phyloP scores from a whole-genome alignment of 2,797 vertebrate species.

The Poeciliopsis turneri region DNA sequence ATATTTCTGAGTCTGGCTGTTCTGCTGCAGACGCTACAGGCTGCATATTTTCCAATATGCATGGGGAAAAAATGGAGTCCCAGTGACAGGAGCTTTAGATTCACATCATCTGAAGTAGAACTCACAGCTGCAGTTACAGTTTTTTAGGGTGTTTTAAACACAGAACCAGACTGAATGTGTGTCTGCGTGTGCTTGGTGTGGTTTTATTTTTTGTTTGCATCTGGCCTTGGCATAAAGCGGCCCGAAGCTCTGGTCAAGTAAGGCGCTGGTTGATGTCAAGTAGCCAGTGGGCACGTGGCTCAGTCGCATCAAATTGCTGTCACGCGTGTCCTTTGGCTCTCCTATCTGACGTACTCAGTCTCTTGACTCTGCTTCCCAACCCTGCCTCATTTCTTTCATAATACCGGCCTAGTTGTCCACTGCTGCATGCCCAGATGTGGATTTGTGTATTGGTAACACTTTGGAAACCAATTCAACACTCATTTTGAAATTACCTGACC shows the following conservation, averaged over 20 bases:
- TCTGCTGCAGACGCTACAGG: too few species aligned
- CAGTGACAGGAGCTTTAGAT: background rate
- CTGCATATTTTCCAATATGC: background rate
- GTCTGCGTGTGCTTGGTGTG: constrained; percentile 45
- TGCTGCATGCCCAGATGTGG: constrained; percentile 30
- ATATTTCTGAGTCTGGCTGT: too few species aligned
- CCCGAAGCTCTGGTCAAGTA: constrained; percentile 69
- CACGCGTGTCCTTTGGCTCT: constrained; percentile 60
- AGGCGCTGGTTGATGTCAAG: constrained; percentile 75
- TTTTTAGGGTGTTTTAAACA: constrained; percentile 43
- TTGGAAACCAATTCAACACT: constrained; percentile 55
- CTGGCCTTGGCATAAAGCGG: constrained; percentile 73
- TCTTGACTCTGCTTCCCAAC: constrained; percentile 40
- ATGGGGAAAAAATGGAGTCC: background rate
- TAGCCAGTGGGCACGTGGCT: constrained; percentile 72
- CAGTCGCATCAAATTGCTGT: constrained; percentile 80
- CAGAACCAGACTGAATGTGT: constrained; percentile 54
- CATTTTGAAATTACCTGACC: constrained; percentile 62
- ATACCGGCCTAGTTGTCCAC: constrained; percentile 57
- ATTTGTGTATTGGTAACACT: constrained; percentile 48
- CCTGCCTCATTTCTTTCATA: constrained; percentile 41
- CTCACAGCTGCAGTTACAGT: constrained; percentile 13
- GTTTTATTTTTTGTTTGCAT: constrained; percentile 70
- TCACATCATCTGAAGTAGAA: background rate
- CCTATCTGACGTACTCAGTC: constrained; percentile 43